Evolutionary conservation across 1,140 invertebrate genomes (phyloP).

Genomic region (Neomicropteryx cornuta): DNA sequence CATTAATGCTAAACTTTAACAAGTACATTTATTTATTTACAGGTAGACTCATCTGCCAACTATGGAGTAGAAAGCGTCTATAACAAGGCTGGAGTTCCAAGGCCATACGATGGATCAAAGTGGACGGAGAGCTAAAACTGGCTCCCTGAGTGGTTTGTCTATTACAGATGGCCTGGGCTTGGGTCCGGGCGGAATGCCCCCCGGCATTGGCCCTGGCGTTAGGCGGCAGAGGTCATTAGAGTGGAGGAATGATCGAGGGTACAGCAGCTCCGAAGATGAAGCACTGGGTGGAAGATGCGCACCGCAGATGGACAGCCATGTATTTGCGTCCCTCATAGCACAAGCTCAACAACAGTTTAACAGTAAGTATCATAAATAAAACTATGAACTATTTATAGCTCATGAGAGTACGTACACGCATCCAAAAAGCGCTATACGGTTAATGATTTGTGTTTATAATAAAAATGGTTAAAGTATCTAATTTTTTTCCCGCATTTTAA

Average conservation of each 20-base stretch:
- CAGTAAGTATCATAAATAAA: slow-evolving; percentile 25
- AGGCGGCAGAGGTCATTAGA: slow-evolving; percentile 50
- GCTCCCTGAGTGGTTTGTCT: slow-evolving; percentile 30
- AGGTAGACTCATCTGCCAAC: no score
- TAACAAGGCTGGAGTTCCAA: no score
- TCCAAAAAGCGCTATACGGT: neutral
- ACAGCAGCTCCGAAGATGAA: slow-evolving; percentile 53
- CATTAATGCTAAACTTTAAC: no score
- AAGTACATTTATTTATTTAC: no score
- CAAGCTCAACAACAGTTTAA: slow-evolving; percentile 49
- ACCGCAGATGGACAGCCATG: slow-evolving; percentile 46
- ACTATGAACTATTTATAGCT: neutral
- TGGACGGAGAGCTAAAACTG: slow-evolving; percentile 30
- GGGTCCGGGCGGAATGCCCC: slow-evolving; percentile 16
- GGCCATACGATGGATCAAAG: slow-evolving; percentile 35
- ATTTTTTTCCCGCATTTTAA: neutral
- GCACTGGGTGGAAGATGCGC: slow-evolving; percentile 38
- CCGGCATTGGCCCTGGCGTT: slow-evolving; percentile 21
- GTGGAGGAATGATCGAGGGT: slow-evolving; percentile 49
- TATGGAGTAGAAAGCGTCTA: no score
- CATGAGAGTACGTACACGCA: slow-evolving; percentile 4
- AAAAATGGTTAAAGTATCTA: neutral
- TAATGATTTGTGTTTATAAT: neutral
- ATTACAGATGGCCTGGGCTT: no score
- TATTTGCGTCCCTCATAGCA: slow-evolving; percentile 49